These are phyloP conservation scores for Bathynomus jamesi DNA, from an alignment of 1,140 invertebrate genomes.

Conservation along the genomic window DNA sequence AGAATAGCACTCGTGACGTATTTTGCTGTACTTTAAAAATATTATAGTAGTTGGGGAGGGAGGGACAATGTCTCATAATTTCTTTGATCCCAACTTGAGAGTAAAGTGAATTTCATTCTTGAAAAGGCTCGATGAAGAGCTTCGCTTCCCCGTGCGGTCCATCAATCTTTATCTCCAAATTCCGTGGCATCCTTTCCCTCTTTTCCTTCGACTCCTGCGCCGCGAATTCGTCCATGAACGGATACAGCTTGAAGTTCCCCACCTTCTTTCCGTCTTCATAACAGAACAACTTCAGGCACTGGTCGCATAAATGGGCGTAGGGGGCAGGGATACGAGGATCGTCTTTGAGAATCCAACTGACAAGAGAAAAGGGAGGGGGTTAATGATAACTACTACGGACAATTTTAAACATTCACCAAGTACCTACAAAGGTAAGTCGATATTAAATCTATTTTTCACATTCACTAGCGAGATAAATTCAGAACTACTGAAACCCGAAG, in stretches of 20 bases:
- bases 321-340: slow-evolving; percentile 11
- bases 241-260: slow-evolving; percentile 23
- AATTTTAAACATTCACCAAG: too few relatives aligned
- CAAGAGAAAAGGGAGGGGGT: too few relatives aligned
- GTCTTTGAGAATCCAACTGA: slow-evolving; percentile 28
- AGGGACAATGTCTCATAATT: too few relatives aligned
- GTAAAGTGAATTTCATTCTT: neutral
- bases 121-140: neutral
- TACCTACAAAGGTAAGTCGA: too few relatives aligned
- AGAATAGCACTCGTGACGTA: too few relatives aligned
- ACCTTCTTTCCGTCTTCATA: slow-evolving; percentile 17
- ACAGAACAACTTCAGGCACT: slow-evolving; percentile 23
- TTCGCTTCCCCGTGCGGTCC: neutral
- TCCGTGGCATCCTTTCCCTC: neutral
- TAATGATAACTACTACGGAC: too few relatives aligned
- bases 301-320: slow-evolving; percentile 23
- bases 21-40: too few relatives aligned
- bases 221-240: slow-evolving; percentile 21
- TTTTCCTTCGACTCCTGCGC: neutral
- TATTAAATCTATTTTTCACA: too few relatives aligned
- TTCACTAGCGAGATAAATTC: too few relatives aligned
- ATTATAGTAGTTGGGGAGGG: too few relatives aligned
- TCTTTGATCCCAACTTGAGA: too few relatives aligned
- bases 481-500: too few relatives aligned
- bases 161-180: neutral